Percentiles rank a stretch among this genome's conserved stretches.
Evolutionary conservation across 2,888 invertebrate species (phyloP).

Genomic region (Atethmia centrago): DNA sequence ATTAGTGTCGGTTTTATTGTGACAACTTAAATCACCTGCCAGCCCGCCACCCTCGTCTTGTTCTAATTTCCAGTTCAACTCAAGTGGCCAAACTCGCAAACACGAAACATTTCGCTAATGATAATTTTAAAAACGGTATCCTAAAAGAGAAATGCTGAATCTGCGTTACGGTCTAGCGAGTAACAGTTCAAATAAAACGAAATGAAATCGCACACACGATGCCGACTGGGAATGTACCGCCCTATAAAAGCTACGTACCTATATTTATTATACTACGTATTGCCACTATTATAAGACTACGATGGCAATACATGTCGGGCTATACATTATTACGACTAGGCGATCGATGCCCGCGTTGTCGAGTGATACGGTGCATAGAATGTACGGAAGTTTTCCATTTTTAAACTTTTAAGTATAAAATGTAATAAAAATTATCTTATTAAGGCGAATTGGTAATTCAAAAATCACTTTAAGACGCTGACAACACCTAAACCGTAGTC

Average conservation of each 20-base stretch:
- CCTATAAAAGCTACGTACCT: slow-evolving; percentile 69
- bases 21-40: slow-evolving; percentile 73
- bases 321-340: slow-evolving; percentile 71
- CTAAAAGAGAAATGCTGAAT: slow-evolving; percentile 61
- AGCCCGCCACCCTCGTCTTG: slow-evolving; percentile 68
- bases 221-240: slow-evolving; percentile 67
- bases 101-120: slow-evolving; percentile 62
- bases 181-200: slow-evolving; percentile 80
- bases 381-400: neutral
- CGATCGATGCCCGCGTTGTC: slow-evolving; percentile 62
- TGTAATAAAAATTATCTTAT: neutral
- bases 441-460: neutral
- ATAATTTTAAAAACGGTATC: slow-evolving; percentile 67
- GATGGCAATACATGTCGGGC: slow-evolving; percentile 75
- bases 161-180: slow-evolving; percentile 72
- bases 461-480: too few species aligned
- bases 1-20: slow-evolving; percentile 74
- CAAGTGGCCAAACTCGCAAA: slow-evolving; percentile 57
- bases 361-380: slow-evolving; percentile 16
- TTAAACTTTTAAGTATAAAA: neutral
- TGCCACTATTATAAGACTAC: slow-evolving; percentile 74
- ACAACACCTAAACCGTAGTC: too few species aligned
- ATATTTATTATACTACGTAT: slow-evolving; percentile 70
- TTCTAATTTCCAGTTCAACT: slow-evolving; percentile 64
- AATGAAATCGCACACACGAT: slow-evolving; percentile 77